Conservation (phyloP, 2,113 vertebrate species). For the Scomber colias region DNA sequence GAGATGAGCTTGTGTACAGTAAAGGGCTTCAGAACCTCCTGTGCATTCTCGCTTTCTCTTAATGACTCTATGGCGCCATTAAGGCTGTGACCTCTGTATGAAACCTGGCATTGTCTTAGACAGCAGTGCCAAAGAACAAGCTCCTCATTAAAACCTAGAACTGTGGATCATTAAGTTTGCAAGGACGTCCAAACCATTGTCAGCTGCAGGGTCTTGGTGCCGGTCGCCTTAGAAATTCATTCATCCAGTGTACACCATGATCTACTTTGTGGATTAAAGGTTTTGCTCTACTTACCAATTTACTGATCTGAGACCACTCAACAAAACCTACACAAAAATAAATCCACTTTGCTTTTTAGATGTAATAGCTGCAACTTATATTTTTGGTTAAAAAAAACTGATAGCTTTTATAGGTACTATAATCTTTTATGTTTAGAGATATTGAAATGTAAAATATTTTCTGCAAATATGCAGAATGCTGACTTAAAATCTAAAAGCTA, state of each 20-base stretch:
- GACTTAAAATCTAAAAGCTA: neutral
- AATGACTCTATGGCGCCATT: constrained; percentile 71
- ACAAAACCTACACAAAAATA: neutral
- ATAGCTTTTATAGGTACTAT: neutral
- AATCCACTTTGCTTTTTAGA: neutral
- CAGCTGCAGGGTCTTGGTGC: constrained; percentile 37
- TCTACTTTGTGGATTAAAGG: constrained; percentile 15
- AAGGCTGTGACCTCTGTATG: constrained; percentile 60
- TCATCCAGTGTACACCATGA: neutral
- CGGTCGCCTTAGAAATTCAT: constrained; percentile 5
- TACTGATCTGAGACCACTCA: neutral
- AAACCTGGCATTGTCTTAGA: constrained; percentile 56
- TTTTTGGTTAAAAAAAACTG: neutral
- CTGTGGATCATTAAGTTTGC: constrained; percentile 73
- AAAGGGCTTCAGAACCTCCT: constrained; percentile 56
- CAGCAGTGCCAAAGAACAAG: constrained; percentile 67
- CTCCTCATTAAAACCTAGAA: constrained; percentile 77
- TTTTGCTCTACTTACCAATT: neutral
- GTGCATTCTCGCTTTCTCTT: constrained; percentile 57
- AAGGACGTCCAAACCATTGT: constrained; percentile 64
- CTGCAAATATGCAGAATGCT: neutral
- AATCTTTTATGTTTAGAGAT: neutral
- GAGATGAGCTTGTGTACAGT: constrained; percentile 60
- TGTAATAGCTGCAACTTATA: neutral
- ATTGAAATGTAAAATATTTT: neutral